Evolutionary conservation across 2,888 invertebrate genomes (phyloP), one percentile per base, ranked within the genome.

Genomic region (Abrostola tripartita): DNA sequence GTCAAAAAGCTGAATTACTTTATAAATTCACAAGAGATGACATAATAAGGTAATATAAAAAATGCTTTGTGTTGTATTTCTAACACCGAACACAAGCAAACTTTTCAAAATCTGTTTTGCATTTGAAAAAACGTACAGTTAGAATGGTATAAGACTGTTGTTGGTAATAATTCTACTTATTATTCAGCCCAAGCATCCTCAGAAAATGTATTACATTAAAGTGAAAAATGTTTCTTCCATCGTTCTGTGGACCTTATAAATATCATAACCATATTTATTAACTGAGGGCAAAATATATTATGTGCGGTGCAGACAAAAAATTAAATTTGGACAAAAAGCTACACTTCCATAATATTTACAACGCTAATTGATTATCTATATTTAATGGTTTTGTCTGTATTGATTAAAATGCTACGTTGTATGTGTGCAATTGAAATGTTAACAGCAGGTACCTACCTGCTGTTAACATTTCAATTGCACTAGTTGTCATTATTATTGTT

Each of bases 71-170:
- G 62, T 57, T 57, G 14, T 56, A 41, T 37, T 61, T 52, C n/a
- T 59, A 54, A 53, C 54, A 7, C 51, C 60, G 44, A 44, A 38
- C 8, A 53, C 42, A 64, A 71, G 60, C 72, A 76, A 76, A 62
- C 57, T 67, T 71, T 52, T 51, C 47, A 11, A 59, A 65, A 66
- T 61, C 60, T 62, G 76, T 52, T 75, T 75, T 61, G 67, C 54
- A 78, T 79, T 71, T 65, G 67, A 71, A 76, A 67, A 59, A 50
- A 64, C 41, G 51, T 58, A 49, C 47, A 24, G 57, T 66, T 52
- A 52, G 52, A 64, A 59, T 59, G 35, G 42, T 53, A 60, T 52
- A 55, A 51, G 38, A 51, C 40, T 51, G 59, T 65, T 68, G 42
- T 60, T 69, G 60, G 24, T 59, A 55, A 64, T 66, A 78, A 52